Base-by-base conservation (phyloP, 2,113 vertebrate species). In the Dissostichus mawsoni region DNA sequence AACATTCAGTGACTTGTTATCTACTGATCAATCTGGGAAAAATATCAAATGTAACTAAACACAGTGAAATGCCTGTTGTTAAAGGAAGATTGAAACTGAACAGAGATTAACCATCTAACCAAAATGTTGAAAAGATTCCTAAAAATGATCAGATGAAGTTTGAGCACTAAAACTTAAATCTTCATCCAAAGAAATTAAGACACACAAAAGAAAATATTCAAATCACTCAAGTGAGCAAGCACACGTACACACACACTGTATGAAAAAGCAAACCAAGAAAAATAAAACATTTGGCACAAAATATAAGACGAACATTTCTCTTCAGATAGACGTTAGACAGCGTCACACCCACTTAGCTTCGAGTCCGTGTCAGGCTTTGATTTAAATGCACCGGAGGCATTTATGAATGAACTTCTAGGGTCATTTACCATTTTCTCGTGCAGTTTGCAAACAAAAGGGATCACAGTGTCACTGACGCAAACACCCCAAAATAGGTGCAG, bases 311-410 rank as follows among this genome's bases (percentile, higher is more conserved):
- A 51, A 66, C 20, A 68, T 74, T 71, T 70, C 48, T 78, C 59
- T 77, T 78, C 51, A 52, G 53, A 82, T 18, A 78, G 63, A 82
- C 71, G 72, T 89, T 73, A 69, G 51, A 74, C 73, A 69, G 77
- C 55, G 25, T 74, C 23, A 88, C 67, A 68, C 23, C 56, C 45
- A 51, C 56, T 36, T 65, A 58, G 69, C 73, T 69, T 75, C 51
- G 25, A 17, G 23, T 80, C 65, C 63, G 6, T 3, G 36, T 61
- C 57, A 52, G 50, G 41, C 61, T 68, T 51, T 25, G 66, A 62
- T 85, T 87, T 76, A 84, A 92, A 92, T 87, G 89, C 91, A 92
- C 92, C 91, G 91, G 70, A 90, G 87, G 85, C 89, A 82, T 82
- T 82, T 69, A 65, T 1, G 76, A 87, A 78, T 69, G 2, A 79